A percentile compares a stretch with the other conserved stretches of the same genome.
Evolutionary conservation across 92 coral and sea anemone genomes (phyloP).

Genomic region (Meandrina meandrites): DNA sequence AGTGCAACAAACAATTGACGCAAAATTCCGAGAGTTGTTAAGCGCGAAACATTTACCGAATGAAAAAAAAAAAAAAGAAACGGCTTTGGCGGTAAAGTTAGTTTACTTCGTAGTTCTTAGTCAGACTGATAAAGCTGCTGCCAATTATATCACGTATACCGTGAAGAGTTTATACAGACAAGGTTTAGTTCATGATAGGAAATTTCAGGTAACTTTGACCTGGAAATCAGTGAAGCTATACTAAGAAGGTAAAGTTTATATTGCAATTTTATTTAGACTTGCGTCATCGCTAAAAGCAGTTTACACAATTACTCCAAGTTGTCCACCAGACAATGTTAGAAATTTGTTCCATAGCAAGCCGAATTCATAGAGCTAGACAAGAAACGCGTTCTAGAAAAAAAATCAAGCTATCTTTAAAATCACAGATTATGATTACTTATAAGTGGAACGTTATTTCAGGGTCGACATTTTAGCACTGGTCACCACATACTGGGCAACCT

Average conservation of each 20-base stretch:
- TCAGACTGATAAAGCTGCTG: not conserved
- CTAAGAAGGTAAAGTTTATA: not conserved
- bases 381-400: not conserved
- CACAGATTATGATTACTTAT: not conserved
- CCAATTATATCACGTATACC: not conserved
- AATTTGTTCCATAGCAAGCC: not conserved
- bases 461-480: conserved; percentile 76
- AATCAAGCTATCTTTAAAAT: no score
- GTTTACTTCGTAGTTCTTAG: not conserved
- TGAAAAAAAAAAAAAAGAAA: not conserved
- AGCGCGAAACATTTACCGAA: not conserved
- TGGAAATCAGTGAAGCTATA: not conserved
- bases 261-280: no score
- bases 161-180: not conserved
- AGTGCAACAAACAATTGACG: no score
- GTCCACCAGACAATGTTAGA: not conserved
- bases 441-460: conserved; percentile 35
- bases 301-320: not conserved
- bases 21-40: not conserved
- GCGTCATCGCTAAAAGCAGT: not conserved
- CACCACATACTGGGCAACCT: conserved; percentile 75
- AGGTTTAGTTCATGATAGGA: not conserved
- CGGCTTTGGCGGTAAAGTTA: not conserved
- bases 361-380: not conserved
- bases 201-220: not conserved